Conservation (phyloP, 2,113 vertebrate genomes). For the Megalops atlanticus region DNA sequence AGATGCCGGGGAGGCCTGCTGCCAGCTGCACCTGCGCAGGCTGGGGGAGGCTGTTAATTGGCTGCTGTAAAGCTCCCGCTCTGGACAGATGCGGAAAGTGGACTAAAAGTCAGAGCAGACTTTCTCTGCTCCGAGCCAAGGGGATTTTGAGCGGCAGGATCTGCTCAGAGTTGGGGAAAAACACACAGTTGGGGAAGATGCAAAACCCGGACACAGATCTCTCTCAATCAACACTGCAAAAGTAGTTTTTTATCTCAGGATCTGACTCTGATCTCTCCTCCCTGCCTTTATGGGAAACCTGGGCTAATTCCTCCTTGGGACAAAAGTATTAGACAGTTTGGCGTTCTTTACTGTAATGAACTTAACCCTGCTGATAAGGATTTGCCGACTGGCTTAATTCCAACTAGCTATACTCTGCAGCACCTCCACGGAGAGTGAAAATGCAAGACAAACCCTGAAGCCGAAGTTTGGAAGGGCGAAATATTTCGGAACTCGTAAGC, state of each 20-base stretch:
- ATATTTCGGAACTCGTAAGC: not conserved
- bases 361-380: not conserved
- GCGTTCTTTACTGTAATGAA: not conserved
- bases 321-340: not conserved
- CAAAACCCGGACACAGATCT: not conserved
- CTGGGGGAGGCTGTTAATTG: constrained; percentile 47
- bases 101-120: constrained; percentile 55
- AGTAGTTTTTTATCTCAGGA: not conserved
- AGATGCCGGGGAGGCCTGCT: not conserved
- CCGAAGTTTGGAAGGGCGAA: not conserved
- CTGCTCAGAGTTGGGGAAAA: not conserved
- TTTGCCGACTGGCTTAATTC: not conserved
- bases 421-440: not conserved
- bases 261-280: not conserved
- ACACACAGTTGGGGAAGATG: not conserved
- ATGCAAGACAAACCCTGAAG: not conserved
- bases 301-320: not conserved
- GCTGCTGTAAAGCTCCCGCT: constrained; percentile 44
- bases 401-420: not conserved
- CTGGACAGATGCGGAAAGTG: constrained; percentile 51
- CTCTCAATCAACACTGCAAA: not conserved
- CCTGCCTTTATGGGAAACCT: not conserved
- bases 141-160: not conserved
- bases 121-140: not conserved
- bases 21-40: constrained; percentile 51